Percentiles rank a stretch among this genome's conserved stretches.
These are phyloP conservation scores for Progne subis DNA, from an alignment of 2,113 vertebrate species.

Conservation along the genomic window DNA sequence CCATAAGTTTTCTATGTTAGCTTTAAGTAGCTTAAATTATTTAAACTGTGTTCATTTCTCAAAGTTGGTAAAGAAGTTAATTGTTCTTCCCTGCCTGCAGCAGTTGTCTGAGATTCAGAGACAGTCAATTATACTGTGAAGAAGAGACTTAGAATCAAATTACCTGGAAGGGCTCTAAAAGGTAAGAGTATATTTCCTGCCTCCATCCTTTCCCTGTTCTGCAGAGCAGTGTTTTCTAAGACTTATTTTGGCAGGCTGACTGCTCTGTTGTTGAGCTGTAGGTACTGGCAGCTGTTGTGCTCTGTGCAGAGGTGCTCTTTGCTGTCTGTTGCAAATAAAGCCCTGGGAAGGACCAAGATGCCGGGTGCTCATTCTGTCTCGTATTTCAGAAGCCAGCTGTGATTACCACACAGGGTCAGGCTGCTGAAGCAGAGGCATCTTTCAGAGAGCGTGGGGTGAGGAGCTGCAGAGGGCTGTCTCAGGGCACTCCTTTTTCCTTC, in stretches of 20 bases:
- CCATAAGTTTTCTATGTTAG: background rate
- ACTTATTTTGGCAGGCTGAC: background rate
- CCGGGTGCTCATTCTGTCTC: background rate
- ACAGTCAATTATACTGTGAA: background rate
- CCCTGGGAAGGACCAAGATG: background rate
- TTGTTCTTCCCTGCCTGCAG: background rate
- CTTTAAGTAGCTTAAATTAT: background rate
- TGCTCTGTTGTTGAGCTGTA: background rate
- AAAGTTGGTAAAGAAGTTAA: background rate
- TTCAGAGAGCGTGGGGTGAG: background rate
- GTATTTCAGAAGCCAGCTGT: background rate
- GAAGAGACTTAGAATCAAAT: background rate
- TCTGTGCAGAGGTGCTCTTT: background rate
- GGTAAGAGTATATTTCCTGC: background rate
- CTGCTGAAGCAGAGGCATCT: background rate
- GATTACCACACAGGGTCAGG: rapidly evolving
- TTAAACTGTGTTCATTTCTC: background rate
- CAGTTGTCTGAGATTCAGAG: background rate
- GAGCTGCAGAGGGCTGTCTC: background rate
- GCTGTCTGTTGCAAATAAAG: background rate
- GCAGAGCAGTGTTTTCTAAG: background rate
- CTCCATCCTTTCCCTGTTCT: background rate
- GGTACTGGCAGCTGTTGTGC: background rate
- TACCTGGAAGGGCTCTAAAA: background rate
- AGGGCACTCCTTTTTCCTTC: background rate